Percentiles rank a stretch among this genome's conserved stretches.
Conservation (phyloP, 2,113 vertebrate genomes). For the human (Homo sapiens) region GRCh38 chr5:109850501-109851000, state of each 20-base stretch:
- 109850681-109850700: constrained; percentile 45
- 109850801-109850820: constrained; percentile 55
- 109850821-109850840: constrained; percentile 53
- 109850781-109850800: constrained; percentile 65
- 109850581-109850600: not conserved
- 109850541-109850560: constrained; percentile 35
- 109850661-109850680: constrained; percentile 49
- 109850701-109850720: constrained; percentile 54
- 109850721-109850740: constrained; percentile 56
- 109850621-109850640: constrained; percentile 41
- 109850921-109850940: constrained; percentile 42
- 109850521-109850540: constrained; percentile 27
- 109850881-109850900: constrained; percentile 50
- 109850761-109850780: constrained; percentile 46
- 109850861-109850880: constrained; percentile 59
- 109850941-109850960: not conserved
- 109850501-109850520: constrained; percentile 42
- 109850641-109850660: constrained; percentile 37
- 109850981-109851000: constrained; percentile 17
- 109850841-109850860: constrained; percentile 40
- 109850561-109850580: constrained; percentile 19
- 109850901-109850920: constrained; percentile 59
- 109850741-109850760: constrained; percentile 59
- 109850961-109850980: not conserved
- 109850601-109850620: not conserved